A percentile compares a stretch with the other conserved stretches of the same genome.
Evolutionary conservation across 2,888 invertebrate species (phyloP).

Genomic region (Arenicola marina): DNA sequence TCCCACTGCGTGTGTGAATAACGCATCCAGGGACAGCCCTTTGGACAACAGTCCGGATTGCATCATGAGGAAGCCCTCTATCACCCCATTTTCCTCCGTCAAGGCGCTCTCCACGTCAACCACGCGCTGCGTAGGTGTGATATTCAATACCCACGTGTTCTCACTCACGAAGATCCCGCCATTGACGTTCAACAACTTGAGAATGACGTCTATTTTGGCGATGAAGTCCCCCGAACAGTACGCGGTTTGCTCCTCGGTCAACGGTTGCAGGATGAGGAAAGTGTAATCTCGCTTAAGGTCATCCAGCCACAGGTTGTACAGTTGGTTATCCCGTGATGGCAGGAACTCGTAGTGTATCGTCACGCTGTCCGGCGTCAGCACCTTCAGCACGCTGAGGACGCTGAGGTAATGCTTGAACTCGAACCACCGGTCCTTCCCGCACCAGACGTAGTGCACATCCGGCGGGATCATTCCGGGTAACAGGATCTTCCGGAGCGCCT

Average conservation of each 20-base stretch:
- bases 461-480: constrained; percentile 18
- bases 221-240: constrained; percentile 15
- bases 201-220: constrained; percentile 18
- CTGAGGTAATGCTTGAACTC: constrained; percentile 49
- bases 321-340: constrained; percentile 33
- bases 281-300: constrained; percentile 42
- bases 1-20: too few species aligned
- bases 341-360: constrained; percentile 37
- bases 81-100: not conserved
- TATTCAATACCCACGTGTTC: constrained; percentile 35
- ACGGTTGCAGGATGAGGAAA: constrained; percentile 31
- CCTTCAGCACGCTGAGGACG: constrained; percentile 33
- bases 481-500: not conserved
- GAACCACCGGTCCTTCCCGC: constrained; percentile 39
- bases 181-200: constrained; percentile 37
- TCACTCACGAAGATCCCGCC: constrained; percentile 49
- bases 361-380: constrained; percentile 45
- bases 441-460: constrained; percentile 49
- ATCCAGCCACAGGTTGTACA: constrained; percentile 44
- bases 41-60: constrained; percentile 4
- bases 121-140: constrained; percentile 15
- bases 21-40: not conserved
- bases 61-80: constrained; percentile 31
- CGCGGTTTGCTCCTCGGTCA: constrained; percentile 24
- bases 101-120: constrained; percentile 28